A percentile compares a stretch with the other conserved stretches of the same genome.
Conservation (phyloP, 2,113 vertebrate genomes). For the Bubo blakistoni region DNA sequence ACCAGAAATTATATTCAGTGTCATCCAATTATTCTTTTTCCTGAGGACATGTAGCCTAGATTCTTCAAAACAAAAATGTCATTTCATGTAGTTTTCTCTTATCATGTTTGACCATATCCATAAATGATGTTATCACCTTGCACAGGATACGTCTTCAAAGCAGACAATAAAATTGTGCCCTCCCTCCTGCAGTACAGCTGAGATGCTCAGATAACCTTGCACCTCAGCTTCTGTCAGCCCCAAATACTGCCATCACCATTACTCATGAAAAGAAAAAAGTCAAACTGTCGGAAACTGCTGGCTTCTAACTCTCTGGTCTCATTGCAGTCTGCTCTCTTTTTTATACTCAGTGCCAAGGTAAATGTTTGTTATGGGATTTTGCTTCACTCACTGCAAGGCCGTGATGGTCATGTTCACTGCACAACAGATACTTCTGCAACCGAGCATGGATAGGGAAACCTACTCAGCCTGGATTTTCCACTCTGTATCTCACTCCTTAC, state of each 20-base stretch:
- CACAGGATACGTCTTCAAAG: background rate
- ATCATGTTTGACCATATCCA: background rate
- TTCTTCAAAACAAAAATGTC: background rate
- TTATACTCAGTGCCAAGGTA: background rate
- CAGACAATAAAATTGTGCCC: background rate
- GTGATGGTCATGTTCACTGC: background rate
- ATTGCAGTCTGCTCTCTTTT: background rate
- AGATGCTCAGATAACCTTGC: background rate
- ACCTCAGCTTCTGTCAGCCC: background rate
- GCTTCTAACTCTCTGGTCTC: background rate
- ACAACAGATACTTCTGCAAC: background rate
- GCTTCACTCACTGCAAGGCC: background rate
- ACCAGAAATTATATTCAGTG: background rate
- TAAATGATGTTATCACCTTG: background rate
- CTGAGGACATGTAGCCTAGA: background rate
- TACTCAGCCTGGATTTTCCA: background rate
- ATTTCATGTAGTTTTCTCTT: background rate
- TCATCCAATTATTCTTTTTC: background rate
- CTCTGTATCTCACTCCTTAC: background rate
- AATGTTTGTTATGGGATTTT: background rate
- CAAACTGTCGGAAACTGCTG: background rate
- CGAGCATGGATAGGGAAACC: background rate
- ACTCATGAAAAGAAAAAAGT: background rate
- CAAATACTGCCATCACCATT: background rate
- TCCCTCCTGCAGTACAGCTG: background rate